Evolutionary conservation across 1,140 invertebrate genomes (phyloP).

Genomic region (Scaptomyza montana): DNA sequence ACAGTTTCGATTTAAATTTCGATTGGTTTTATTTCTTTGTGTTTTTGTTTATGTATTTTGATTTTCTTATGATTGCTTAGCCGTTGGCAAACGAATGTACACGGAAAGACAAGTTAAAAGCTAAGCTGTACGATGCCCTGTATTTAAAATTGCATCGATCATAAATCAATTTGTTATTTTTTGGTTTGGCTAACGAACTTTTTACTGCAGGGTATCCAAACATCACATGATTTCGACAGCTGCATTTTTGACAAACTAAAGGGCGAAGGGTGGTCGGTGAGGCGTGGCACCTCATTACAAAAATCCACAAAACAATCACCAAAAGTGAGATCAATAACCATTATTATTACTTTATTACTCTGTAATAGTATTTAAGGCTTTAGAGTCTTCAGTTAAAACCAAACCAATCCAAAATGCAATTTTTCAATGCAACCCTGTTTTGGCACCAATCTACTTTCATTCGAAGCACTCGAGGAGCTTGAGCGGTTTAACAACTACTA

Average conservation of each 20-base stretch:
- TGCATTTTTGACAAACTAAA: background rate
- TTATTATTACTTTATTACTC: too few relatives aligned
- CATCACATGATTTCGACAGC: background rate
- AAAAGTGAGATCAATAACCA: slow-evolving; percentile 1
- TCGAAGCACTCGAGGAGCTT: background rate
- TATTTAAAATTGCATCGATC: background rate
- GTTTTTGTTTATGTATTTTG: slow-evolving; percentile 8
- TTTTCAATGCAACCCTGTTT: too few relatives aligned
- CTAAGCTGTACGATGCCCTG: background rate
- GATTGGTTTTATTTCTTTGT: slow-evolving; percentile 1
- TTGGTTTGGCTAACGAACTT: too few relatives aligned
- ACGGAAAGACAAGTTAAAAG: background rate
- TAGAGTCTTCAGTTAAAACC: too few relatives aligned
- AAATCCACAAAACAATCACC: background rate
- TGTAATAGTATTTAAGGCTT: too few relatives aligned
- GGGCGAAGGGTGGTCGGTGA: background rate
- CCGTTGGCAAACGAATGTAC: slow-evolving; percentile 22
- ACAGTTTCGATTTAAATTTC: slow-evolving; percentile 1
- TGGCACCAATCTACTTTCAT: too few relatives aligned
- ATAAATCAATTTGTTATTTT: background rate
- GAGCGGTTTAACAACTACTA: background rate
- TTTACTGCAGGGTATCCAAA: too few relatives aligned
- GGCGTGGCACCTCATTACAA: slow-evolving; percentile 6
- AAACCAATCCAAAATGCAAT: too few relatives aligned
- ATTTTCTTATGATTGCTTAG: slow-evolving; percentile 42